A percentile compares a stretch with the other conserved stretches of the same genome.
Conservation (phyloP, 92 coral and sea anemone genomes). For the Plumapathes pennacea region DNA sequence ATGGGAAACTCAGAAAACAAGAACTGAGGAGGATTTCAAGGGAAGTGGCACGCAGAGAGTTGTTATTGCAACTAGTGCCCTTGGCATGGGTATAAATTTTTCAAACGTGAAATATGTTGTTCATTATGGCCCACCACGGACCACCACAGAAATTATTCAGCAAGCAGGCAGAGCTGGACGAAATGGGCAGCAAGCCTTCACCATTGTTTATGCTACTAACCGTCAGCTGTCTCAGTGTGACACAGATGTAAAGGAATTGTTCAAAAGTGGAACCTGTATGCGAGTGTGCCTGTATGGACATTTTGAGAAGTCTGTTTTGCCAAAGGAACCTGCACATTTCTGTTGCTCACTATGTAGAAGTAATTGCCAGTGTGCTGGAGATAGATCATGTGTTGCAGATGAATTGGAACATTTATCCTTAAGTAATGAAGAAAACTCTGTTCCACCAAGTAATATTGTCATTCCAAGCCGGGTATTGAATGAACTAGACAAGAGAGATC, state of each 20-base stretch:
- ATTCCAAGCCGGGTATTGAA: too few relatives aligned
- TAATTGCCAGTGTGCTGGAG: constrained; percentile 20
- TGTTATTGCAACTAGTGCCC: constrained; percentile 30
- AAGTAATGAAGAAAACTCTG: too few relatives aligned
- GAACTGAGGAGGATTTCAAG: constrained; percentile 6
- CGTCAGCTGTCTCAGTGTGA: constrained; percentile 16
- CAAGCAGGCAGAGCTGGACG: constrained; percentile 40
- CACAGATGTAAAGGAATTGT: constrained; percentile 25
- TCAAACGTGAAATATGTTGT: constrained; percentile 20
- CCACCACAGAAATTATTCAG: constrained; percentile 18
- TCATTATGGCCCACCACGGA: constrained; percentile 27
- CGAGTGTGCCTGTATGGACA: constrained; percentile 11
- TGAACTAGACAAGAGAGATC: too few relatives aligned
- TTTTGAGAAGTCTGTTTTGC: too few relatives aligned
- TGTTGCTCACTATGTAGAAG: constrained; percentile 31
- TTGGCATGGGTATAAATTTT: constrained; percentile 31
- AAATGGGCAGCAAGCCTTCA: constrained; percentile 27
- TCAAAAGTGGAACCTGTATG: constrained; percentile 13
- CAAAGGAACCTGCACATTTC: constrained; percentile 2
- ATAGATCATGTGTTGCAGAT: constrained; percentile 1
- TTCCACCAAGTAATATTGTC: too few relatives aligned
- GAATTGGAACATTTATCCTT: not conserved
- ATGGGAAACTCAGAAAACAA: constrained; percentile 12
- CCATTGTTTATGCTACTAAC: constrained; percentile 17
- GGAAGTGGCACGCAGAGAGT: constrained; percentile 18